Base-by-base conservation (phyloP, 2,113 vertebrate species). In the Terrapene triunguis region DNA sequence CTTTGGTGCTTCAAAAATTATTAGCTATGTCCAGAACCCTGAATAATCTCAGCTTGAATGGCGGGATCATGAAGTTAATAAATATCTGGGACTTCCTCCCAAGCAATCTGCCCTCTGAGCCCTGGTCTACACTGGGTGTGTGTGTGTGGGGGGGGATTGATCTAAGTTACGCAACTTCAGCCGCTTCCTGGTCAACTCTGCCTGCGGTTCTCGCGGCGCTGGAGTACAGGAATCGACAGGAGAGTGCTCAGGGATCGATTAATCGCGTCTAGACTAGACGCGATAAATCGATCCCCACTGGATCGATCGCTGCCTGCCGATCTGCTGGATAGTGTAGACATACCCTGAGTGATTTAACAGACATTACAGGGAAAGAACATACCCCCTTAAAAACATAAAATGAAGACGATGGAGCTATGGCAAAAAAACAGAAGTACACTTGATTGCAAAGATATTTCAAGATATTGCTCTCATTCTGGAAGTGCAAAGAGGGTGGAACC, bases 11-110 rank as follows among this genome's bases (percentile, higher is more conserved):
- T 35, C 89, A 79, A 74, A 93, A 89, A 89, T 88, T 78, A 87
- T 72, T 80, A 82, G 6, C 5, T 78, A 47, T 84, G 95, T 93
- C 91, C n/a, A 84, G 86, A 82, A 42, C 24, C 54, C 81, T 44
- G 81, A 82, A 27, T 7, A 93, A 93, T 94, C 42, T 90, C 84
- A 69, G 9, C 79, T 87, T 95, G 69, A 94, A 50, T 82, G 65
- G 21, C 38, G 29, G 44, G 88, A 84, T 92, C 91, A 92, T 82
- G 27, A 8, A 94, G 19, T 51, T 65, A 94, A 91, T 94, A 88
- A 92, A 89, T 95, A 92, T 85, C 48, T 92, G 7, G 93, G 94
- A 93, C 54, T 92, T 82, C 25, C 85, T 16, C 81, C 42, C 74
- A 87, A 90, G 93, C 88, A 95, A 65, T 90, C 62, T 55, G 5